Base-by-base conservation (phyloP, 2,113 vertebrate species). In the Myrmophylax atrothorax region DNA sequence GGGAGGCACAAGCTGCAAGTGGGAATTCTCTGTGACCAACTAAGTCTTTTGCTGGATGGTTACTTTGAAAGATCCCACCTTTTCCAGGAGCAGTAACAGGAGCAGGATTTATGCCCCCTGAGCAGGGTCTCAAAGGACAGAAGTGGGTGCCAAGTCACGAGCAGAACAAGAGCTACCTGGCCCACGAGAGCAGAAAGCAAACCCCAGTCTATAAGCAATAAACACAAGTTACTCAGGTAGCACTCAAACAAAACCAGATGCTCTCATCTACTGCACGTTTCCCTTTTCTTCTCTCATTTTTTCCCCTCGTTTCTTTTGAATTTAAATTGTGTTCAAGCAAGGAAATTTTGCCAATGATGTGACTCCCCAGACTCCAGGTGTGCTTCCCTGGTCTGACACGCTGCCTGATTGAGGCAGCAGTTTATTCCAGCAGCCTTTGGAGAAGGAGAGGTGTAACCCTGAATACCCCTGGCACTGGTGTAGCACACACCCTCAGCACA, bases 171-270 rank as follows among this genome's bases (percentile, higher is more conserved):
- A 67, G 83, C 92, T 92, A 96, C 93, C 95, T 92, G 90, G 90
- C 59, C 79, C 11, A 2, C 3, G 68, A 84, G 78, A 0, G 0
- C 8, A 58, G 23, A 90, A 92, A 89, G 93, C 81, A 89, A 96
- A 88, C 93, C 72, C 47, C 62, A 69, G 72, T 5, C 96, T 58
- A 94, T 90, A 90, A 94, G 88, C 95, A 92, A 95, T 94, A 96
- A 96, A 97, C 94, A 95, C 91, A 91, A 68, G 76, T 93, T 87
- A 90, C 92, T 95, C 74, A 95, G 96, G 95, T 86, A 96, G 94
- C 85, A 47, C 95, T 94, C 92, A 96, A 94, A 70, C 86, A 95
- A 87, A 95, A 93, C 92, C 93, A 96, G 93, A 96, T 93, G 90
- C 52, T 49, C 81, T 84, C 93, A 86, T 74, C 80, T 28, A 38